These are phyloP conservation scores for Apostichopus californicus DNA, from an alignment of 35 echinoderm and acorn worm genomes.

Conservation along the genomic window DNA sequence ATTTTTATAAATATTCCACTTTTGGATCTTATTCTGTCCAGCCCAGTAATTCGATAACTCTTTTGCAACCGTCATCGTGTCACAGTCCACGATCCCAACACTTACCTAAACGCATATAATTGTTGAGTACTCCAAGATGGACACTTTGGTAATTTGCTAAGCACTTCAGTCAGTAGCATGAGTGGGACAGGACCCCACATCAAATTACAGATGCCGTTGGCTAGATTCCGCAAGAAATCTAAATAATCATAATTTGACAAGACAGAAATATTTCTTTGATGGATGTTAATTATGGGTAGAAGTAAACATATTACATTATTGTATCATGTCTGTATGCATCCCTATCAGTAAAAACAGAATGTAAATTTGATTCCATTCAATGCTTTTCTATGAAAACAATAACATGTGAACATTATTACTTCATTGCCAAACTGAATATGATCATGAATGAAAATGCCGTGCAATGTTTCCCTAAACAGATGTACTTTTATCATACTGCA, in stretches of 20 bases:
- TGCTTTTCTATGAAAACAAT: no score
- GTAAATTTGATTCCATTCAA: no score
- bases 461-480: no score
- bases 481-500: no score
- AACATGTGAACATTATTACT: no score
- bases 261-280: background rate
- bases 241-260: background rate
- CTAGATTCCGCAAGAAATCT: conserved; percentile 63
- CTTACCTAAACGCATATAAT: conserved; percentile 54
- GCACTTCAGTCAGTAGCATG: conserved; percentile 56
- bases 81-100: background rate
- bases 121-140: conserved; percentile 66
- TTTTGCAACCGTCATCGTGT: no score
- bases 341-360: no score
- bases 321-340: no score
- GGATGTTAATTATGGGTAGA: background rate
- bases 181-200: conserved; percentile 71
- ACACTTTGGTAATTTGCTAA: conserved; percentile 66
- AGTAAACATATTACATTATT: background rate
- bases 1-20: no score
- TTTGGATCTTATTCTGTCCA: no score
- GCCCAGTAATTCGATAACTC: no score
- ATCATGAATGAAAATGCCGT: no score
- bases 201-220: conserved; percentile 54
- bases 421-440: background rate